Conservation (phyloP, 2,797 vertebrate genomes). For the Rhincodon typus region DNA sequence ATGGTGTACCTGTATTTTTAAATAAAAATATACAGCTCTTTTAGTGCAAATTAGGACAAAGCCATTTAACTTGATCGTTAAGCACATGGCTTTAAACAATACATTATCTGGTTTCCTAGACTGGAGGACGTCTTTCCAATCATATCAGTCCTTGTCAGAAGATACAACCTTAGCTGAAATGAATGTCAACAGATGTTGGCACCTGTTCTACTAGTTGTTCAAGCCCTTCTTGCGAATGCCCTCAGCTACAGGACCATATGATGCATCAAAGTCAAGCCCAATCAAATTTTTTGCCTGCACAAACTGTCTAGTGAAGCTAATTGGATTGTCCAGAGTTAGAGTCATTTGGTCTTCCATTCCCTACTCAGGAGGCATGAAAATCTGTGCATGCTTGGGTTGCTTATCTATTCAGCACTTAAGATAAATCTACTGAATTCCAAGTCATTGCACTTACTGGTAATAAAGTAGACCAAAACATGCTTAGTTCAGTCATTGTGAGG, state of each 20-base stretch:
- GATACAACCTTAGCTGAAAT: neutral
- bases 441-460: neutral
- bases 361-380: neutral
- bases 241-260: neutral
- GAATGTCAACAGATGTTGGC: neutral
- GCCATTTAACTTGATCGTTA: neutral
- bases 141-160: neutral
- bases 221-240: neutral
- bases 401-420: neutral
- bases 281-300: neutral
- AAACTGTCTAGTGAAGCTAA: neutral
- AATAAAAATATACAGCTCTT: slow-evolving; percentile 9
- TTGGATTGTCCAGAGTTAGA: neutral
- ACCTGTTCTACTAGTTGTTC: neutral
- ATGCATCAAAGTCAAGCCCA: neutral
- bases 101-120: neutral
- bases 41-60: slow-evolving; percentile 16
- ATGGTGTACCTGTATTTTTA: neutral
- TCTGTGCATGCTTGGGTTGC: neutral
- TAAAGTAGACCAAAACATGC: neutral
- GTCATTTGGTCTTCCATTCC: neutral
- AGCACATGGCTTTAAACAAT: neutral
- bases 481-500: neutral
- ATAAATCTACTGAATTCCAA: neutral
- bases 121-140: neutral